Conservation (phyloP, 2,888 invertebrate genomes). For the Philereme vetulata region DNA sequence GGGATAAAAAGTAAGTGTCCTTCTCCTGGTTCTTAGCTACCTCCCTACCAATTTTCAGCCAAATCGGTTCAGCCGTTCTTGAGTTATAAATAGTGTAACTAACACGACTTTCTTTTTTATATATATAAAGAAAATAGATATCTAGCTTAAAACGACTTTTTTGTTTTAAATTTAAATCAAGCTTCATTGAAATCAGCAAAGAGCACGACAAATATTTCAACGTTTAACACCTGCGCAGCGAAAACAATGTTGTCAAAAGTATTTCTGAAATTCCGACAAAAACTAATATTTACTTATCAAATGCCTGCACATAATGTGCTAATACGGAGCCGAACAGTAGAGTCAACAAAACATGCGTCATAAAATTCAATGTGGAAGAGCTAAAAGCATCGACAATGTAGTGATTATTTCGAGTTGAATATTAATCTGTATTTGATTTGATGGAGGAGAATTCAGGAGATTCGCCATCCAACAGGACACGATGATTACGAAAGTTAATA, state of each 20-base stretch:
- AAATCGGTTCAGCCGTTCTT: too few relatives aligned
- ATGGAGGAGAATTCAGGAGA: too few relatives aligned
- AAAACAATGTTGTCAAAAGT: slow-evolving; percentile 32
- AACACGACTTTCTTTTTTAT: too few relatives aligned
- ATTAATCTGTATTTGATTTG: too few relatives aligned
- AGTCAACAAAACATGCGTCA: slow-evolving; percentile 21
- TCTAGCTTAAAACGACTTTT: not conserved
- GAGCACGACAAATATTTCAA: slow-evolving; percentile 25
- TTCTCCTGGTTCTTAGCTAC: too few relatives aligned
- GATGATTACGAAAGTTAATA: too few relatives aligned
- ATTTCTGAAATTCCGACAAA: slow-evolving; percentile 33
- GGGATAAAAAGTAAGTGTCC: too few relatives aligned
- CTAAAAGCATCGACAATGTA: not conserved
- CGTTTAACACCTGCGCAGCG: slow-evolving; percentile 35
- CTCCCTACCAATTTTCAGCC: too few relatives aligned
- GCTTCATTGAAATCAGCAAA: slow-evolving; percentile 11
- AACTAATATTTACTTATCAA: slow-evolving; percentile 37
- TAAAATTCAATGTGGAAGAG: not conserved
- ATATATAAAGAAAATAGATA: too few relatives aligned
- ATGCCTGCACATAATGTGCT: slow-evolving; percentile 34
- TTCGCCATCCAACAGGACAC: too few relatives aligned
- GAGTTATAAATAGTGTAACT: too few relatives aligned
- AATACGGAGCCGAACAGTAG: slow-evolving; percentile 23
- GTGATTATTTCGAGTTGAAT: too few relatives aligned
- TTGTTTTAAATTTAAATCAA: slow-evolving; percentile 1